Evolutionary conservation across 2,797 vertebrate genomes (phyloP).

Genomic region (Scleropages formosus): DNA sequence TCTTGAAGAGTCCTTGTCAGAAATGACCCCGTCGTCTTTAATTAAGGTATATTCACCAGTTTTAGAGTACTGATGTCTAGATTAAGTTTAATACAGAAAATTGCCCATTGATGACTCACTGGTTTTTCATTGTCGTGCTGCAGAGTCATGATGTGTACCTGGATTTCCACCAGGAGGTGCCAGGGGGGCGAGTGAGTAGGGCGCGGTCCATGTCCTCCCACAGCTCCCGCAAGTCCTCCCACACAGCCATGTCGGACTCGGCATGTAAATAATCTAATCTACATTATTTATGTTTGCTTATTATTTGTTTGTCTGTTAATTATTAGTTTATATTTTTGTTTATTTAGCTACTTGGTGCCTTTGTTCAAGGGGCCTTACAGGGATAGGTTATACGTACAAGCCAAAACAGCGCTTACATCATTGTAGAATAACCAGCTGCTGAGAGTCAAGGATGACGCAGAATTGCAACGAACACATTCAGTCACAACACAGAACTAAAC

Average conservation of each 20-base stretch:
- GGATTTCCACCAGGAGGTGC: conserved; percentile 65
- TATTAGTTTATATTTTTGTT: too few relatives aligned
- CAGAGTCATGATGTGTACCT: conserved; percentile 76
- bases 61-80: background rate
- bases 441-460: too few relatives aligned
- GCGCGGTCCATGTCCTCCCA: conserved; percentile 72
- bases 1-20: conserved; percentile 49
- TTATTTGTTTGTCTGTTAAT: too few relatives aligned
- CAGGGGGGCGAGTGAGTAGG: conserved; percentile 58
- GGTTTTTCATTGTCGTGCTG: background rate
- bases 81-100: background rate
- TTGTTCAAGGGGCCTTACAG: too few relatives aligned
- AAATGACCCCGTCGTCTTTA: conserved; percentile 42
- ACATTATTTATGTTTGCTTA: too few relatives aligned
- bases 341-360: too few relatives aligned
- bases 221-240: conserved; percentile 74
- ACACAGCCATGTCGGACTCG: conserved; percentile 72
- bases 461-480: too few relatives aligned
- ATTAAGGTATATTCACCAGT: conserved; percentile 50
- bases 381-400: too few relatives aligned
- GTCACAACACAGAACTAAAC: too few relatives aligned
- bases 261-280: conserved; percentile 66
- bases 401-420: too few relatives aligned
- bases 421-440: too few relatives aligned
- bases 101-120: conserved; percentile 4